Evolutionary conservation across 2,888 invertebrate species (phyloP), one percentile per base, ranked within the genome.

Genomic region (Sturmia bella): DNA sequence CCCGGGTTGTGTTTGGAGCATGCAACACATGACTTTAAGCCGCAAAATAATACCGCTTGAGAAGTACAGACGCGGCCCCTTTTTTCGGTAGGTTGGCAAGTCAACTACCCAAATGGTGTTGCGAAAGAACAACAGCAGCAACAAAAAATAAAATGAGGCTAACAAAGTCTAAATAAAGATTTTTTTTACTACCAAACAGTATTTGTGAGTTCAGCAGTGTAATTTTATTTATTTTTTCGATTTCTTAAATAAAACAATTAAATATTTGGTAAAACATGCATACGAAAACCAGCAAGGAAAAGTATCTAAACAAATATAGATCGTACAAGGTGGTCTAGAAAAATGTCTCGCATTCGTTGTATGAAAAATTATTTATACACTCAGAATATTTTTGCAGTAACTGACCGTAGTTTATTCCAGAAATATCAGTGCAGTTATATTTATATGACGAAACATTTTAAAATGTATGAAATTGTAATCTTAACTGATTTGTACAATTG

Each of bases 21-120:
- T 81, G 72, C 77, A 81, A 77, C 81, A 81, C 77, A 81, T 81
- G 81, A 81, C 77, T 77, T 61, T 63, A 68, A 73, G 73, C 48
- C 66, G 17, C 59, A 80, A 66, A 68, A 68, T 41, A 69, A 81
- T 77, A 68, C 48, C 72, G 48, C 68, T 52, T 54, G 27, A 72
- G 63, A 50, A 56, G 48, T 27, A 41, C 27, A 48, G 32, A 63
- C 27, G 75, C 80, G 80, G 64, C 70, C 64, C 52, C 75, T 56
- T 79, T 56, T 76, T 72, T 72, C 70, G 64, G 72, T 72, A 76
- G 80, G 80, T 80, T 80, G 80, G 39, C 56, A 76, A 80, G 80
- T 68, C 80, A 70, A 72, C 72, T 76, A 72, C 66, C 68, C 68
- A 73, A 68, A 80, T 13, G 77, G 64, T 59, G 72, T 43, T 64